These are phyloP conservation scores for Pelecanus crispus DNA, from an alignment of 2,113 vertebrate species.

Conservation along the genomic window DNA sequence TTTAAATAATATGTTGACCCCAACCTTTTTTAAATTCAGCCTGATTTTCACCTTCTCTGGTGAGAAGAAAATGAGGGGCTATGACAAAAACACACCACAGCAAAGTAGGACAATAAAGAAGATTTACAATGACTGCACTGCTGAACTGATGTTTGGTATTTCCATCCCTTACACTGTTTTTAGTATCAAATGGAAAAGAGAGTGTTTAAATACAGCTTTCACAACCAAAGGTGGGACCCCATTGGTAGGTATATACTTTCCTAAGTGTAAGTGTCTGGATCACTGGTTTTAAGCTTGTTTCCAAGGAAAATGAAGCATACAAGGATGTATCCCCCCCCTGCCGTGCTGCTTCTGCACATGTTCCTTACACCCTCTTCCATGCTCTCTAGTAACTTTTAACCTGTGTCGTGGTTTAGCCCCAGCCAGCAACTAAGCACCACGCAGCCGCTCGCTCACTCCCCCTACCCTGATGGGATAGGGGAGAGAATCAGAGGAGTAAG, in stretches of 20 bases:
- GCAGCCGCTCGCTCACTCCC: too few relatives aligned
- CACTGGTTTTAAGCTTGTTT: not conserved
- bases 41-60: not conserved
- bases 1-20: not conserved
- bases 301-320: not conserved
- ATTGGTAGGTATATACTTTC: not conserved
- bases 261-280: not conserved
- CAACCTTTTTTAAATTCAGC: not conserved
- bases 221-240: not conserved
- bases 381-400: not conserved
- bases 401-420: too few relatives aligned
- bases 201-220: not conserved
- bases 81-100: not conserved
- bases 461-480: too few relatives aligned
- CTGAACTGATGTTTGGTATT: not conserved
- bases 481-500: too few relatives aligned
- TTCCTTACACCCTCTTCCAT: not conserved
- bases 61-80: not conserved
- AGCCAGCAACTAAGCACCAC: too few relatives aligned
- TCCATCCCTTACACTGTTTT: not conserved
- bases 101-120: not conserved
- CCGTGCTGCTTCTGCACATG: accelerated
- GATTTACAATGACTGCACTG: not conserved
- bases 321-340: accelerated
- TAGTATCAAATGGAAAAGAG: not conserved